phyloP scores from a whole-genome alignment of 2,797 vertebrate genomes.

The Acridotheres tristis region DNA sequence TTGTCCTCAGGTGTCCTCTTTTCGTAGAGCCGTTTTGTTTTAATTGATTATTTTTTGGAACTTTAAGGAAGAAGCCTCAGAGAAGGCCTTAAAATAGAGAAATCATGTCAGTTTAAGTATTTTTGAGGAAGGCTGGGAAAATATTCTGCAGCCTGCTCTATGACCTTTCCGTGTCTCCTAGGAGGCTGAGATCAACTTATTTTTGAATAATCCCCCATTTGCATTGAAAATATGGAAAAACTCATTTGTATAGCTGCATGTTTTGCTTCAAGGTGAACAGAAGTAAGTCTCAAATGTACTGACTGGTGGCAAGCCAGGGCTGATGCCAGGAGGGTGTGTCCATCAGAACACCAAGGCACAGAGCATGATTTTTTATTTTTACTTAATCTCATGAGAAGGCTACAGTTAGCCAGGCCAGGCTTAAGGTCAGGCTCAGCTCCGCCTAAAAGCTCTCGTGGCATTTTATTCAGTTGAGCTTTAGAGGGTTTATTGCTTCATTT shows the following conservation, averaged over 20 bases:
- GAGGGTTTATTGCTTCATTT: background rate
- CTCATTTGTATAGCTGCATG: background rate
- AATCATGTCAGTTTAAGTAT: background rate
- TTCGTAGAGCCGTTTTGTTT: background rate
- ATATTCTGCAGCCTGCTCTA: background rate
- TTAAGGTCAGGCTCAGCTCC: background rate
- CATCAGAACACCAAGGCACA: background rate
- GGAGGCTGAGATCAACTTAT: background rate
- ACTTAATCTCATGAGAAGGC: background rate
- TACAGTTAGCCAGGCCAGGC: background rate
- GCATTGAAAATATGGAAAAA: background rate
- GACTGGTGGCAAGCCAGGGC: background rate
- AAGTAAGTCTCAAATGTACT: background rate
- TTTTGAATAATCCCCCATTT: slow-evolving; percentile 3
- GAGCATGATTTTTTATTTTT: background rate
- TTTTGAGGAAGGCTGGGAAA: slow-evolving; percentile 17
- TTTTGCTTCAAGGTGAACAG: slow-evolving; percentile 3
- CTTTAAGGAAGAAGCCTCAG: background rate
- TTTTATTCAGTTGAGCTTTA: slow-evolving; percentile 8
- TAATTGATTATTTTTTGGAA: background rate
- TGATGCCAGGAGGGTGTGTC: background rate
- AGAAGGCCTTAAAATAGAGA: slow-evolving; percentile 32
- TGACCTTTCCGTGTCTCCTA: slow-evolving; percentile 15
- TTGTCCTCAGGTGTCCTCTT: slow-evolving; percentile 21
- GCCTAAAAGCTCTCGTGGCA: background rate